Conservation (phyloP, 2,113 vertebrate species). For the Rhynchopsitta pachyrhyncha region DNA sequence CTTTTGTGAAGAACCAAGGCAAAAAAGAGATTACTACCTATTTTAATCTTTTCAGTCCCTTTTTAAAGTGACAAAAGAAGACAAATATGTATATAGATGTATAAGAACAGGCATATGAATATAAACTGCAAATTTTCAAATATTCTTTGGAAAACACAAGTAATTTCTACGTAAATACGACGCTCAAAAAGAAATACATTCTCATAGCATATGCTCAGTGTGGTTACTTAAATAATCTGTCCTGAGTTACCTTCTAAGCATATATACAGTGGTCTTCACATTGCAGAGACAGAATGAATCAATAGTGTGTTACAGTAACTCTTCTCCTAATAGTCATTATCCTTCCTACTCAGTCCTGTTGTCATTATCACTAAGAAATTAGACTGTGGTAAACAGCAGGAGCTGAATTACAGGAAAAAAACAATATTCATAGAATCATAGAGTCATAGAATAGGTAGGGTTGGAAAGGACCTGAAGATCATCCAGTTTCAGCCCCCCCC, state of each 20-base stretch:
- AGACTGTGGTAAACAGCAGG: neutral
- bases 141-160: neutral
- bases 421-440: neutral
- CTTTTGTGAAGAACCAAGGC: neutral
- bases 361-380: neutral
- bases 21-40: neutral
- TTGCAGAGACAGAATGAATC: neutral
- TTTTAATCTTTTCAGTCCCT: neutral
- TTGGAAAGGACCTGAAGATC: no score
- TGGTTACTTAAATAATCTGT: neutral
- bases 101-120: neutral
- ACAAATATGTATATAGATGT: fast-evolving
- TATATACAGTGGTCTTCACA: neutral
- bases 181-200: neutral
- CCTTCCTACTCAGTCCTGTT: neutral
- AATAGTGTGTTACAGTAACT: neutral
- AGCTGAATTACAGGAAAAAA: neutral
- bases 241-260: neutral
- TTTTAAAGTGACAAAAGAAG: neutral
- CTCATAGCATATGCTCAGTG: neutral
- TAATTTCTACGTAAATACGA: neutral
- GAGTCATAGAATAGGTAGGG: no score
- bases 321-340: neutral
- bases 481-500: no score
- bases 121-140: neutral